These are phyloP conservation scores for Lasioglossum zephyrum DNA, from an alignment of 2,888 invertebrate species.

Conservation along the genomic window DNA sequence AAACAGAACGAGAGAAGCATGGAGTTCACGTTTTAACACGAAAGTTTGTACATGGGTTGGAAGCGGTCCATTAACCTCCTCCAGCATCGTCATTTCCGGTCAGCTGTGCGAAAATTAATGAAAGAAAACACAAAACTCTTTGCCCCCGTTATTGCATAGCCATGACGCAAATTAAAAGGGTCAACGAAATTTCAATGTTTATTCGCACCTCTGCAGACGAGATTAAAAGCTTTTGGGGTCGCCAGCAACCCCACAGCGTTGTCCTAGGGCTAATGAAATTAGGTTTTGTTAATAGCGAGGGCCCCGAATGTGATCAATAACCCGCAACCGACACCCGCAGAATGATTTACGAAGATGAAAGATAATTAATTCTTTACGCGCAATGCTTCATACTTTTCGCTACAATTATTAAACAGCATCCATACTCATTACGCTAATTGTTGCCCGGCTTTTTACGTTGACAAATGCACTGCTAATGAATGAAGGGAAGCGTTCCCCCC, in stretches of 20 bases:
- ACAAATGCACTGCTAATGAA: not conserved
- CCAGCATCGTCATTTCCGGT: not conserved
- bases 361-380: not conserved
- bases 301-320: slow-evolving; percentile 3
- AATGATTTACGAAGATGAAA: not conserved
- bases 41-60: too few relatives aligned
- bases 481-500: not conserved
- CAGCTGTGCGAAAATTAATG: not conserved
- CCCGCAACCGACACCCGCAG: not conserved
- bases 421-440: not conserved
- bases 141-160: slow-evolving; percentile 18
- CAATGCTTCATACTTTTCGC: not conserved
- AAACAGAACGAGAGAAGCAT: not conserved
- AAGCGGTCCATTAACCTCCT: not conserved
- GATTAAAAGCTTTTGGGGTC: slow-evolving; percentile 7
- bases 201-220: not conserved
- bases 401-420: not conserved
- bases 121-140: not conserved
- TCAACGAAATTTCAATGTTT: not conserved
- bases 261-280: slow-evolving; percentile 7
- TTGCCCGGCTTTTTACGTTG: not conserved
- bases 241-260: not conserved
- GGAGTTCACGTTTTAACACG: too few relatives aligned
- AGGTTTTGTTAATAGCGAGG: slow-evolving; percentile 7
- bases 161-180: slow-evolving; percentile 6